These are phyloP conservation scores for Crossaster papposus DNA, from an alignment of 53 echinoderm and acorn worm species.

Conservation along the genomic window DNA sequence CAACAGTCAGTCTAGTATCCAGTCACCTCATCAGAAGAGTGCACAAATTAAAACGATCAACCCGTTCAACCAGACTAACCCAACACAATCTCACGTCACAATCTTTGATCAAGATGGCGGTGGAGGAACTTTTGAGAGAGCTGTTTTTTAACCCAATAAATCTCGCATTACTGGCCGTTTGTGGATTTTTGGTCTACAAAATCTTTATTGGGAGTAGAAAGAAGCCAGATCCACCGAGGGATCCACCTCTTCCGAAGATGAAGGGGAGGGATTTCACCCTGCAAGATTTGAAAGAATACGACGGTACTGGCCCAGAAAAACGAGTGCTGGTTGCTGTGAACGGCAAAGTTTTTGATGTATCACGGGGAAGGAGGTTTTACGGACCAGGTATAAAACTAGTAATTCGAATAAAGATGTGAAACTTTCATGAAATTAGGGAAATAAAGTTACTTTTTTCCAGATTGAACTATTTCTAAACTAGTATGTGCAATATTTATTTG, in stretches of 20 bases:
- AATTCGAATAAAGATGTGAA: not conserved
- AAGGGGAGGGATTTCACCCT: conserved; percentile 94
- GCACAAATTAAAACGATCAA: too few relatives aligned
- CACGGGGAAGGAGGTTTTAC: conserved; percentile 96
- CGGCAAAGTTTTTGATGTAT: conserved; percentile 96
- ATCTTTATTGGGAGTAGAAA: conserved; percentile 82
- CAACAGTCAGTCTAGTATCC: too few relatives aligned
- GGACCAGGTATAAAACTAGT: conserved; percentile 79
- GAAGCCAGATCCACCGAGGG: conserved; percentile 76
- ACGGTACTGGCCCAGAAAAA: conserved; percentile 80
- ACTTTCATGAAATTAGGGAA: too few relatives aligned
- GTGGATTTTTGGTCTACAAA: conserved; percentile 94
- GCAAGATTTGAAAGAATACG: conserved; percentile 82
- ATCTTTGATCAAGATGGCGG: conserved; percentile 73
- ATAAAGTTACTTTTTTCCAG: too few relatives aligned
- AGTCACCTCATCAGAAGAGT: too few relatives aligned
- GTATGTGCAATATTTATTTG: too few relatives aligned
- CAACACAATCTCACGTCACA: too few relatives aligned
- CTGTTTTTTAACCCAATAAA: conserved; percentile 95
- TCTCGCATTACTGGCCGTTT: conserved; percentile 85
- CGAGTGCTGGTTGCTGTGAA: conserved; percentile 96
- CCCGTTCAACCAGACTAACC: too few relatives aligned
- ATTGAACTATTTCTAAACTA: too few relatives aligned
- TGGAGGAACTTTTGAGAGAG: conserved; percentile 86
- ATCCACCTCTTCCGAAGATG: conserved; percentile 83